These are phyloP conservation scores for Rhopalosiphum nymphaeae DNA, from an alignment of 2,888 invertebrate genomes.

Conservation along the genomic window DNA sequence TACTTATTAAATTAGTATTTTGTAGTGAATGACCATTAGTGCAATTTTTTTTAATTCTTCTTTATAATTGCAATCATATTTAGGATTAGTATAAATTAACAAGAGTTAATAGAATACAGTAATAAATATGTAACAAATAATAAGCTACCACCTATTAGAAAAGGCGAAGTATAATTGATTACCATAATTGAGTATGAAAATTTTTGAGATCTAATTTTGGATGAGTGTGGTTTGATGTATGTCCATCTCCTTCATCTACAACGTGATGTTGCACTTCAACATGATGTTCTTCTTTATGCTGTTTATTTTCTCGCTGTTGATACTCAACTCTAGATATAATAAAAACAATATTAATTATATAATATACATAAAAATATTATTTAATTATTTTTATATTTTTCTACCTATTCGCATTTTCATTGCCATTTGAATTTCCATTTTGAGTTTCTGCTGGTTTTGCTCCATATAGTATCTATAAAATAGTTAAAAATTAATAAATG, in stretches of 20 bases:
- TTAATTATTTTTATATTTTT: background rate
- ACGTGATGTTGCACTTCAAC: constrained; percentile 32
- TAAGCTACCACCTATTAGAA: constrained; percentile 53
- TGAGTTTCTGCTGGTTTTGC: constrained; percentile 7
- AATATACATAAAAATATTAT: background rate
- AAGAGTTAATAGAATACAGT: constrained; percentile 23
- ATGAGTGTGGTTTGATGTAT: constrained; percentile 19
- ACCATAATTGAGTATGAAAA: constrained; percentile 61
- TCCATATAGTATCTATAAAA: constrained; percentile 53
- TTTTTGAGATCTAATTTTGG: constrained; percentile 63
- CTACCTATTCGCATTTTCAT: background rate
- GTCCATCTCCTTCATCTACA: constrained; percentile 14
- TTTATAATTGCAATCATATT: constrained; percentile 12
- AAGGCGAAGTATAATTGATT: constrained; percentile 18
- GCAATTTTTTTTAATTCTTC: constrained; percentile 31
- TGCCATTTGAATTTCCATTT: background rate
- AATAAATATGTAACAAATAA: constrained; percentile 48
- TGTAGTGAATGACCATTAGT: background rate
- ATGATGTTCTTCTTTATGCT: constrained; percentile 35
- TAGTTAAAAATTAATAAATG: background rate
- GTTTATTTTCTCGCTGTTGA: constrained; percentile 1
- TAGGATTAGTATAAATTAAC: constrained; percentile 46
- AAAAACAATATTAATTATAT: background rate
- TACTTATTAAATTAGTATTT: background rate
- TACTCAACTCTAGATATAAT: constrained; percentile 28